Conservation (phyloP, 92 coral and sea anemone genomes). For the Actinostola sp. region DNA sequence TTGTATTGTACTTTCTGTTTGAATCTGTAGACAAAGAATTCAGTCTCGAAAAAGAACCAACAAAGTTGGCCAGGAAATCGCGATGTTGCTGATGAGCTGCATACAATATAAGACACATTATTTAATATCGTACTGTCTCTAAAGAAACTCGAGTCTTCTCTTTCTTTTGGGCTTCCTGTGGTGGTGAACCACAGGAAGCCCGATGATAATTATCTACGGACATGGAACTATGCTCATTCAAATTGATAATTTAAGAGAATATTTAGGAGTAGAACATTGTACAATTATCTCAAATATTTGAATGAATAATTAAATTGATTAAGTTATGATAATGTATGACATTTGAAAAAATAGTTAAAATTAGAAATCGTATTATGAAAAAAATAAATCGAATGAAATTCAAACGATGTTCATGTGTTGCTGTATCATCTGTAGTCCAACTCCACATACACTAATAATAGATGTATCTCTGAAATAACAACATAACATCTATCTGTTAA, state of each 20-base stretch:
- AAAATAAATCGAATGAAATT: background rate
- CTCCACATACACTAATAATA: slow-evolving; percentile 71
- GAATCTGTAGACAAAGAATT: background rate
- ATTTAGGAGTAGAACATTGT: too few relatives aligned
- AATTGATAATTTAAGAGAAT: too few relatives aligned
- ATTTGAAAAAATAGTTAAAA: too few relatives aligned
- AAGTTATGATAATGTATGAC: too few relatives aligned
- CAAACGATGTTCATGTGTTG: background rate
- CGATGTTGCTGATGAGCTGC: background rate
- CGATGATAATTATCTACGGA: too few relatives aligned
- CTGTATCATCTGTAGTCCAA: slow-evolving; percentile 75
- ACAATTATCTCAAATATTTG: too few relatives aligned
- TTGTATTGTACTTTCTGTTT: too few relatives aligned
- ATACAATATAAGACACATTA: too few relatives aligned
- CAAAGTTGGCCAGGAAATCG: background rate
- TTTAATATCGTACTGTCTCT: background rate
- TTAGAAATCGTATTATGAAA: background rate
- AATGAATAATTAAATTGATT: too few relatives aligned
- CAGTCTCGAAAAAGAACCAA: slow-evolving; percentile 2
- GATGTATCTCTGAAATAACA: slow-evolving; percentile 14
- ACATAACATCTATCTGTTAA: background rate
- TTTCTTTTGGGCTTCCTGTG: too few relatives aligned
- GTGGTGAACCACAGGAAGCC: too few relatives aligned
- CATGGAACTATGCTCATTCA: too few relatives aligned
- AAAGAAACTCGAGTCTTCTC: background rate